Evolutionary conservation across 2,888 invertebrate species (phyloP), one percentile per base, ranked within the genome.

Genomic region (Eupelmus urozonus): DNA sequence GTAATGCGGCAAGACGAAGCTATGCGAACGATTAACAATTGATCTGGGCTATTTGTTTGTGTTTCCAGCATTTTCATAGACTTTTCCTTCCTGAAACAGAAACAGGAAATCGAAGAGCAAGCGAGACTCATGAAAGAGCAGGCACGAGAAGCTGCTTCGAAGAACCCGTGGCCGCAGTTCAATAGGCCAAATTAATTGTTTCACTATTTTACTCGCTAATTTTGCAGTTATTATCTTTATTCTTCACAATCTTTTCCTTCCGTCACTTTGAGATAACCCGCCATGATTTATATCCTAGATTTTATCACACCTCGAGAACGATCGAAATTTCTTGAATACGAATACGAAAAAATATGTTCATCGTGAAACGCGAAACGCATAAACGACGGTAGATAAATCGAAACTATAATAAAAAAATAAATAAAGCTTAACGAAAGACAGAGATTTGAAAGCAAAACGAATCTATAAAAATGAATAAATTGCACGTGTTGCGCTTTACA

Each of bases 81-180:
- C 93, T 93, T 94, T 90, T 94, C 94, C 93, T 94, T 94, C 93
- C 93, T 94, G 91, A 93, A 94, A 93, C 93, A 93, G 91, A 93
- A 93, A 92, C 91, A 91, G 89, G 91, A 92, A 91, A 92, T 92
- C 86, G 91, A 92, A 91, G 92, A 92, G 90, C 92, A 92, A 90
- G 92, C 92, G 90, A 91, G 91, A 90, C 86, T 90, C 87, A 90
- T 87, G 91, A 90, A 88, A 86, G 89, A 90, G 84, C 88, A 88
- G 85, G 90, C 88, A 80, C 84, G 86, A 83, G 86, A 87, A 77
- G 85, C 86, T 82, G 84, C 87, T 81, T 85, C 88, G 83, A 89
- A 89, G 87, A 90, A 89, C 84, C 87, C 88, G 81, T 89, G 89
- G 89, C 89, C 89, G 76, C 89, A 89, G 84, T 89, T 89, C 85